A percentile compares a stretch with the other conserved stretches of the same genome.
phyloP scores from a whole-genome alignment of 2,797 vertebrate species.

The Octomys mimax region DNA sequence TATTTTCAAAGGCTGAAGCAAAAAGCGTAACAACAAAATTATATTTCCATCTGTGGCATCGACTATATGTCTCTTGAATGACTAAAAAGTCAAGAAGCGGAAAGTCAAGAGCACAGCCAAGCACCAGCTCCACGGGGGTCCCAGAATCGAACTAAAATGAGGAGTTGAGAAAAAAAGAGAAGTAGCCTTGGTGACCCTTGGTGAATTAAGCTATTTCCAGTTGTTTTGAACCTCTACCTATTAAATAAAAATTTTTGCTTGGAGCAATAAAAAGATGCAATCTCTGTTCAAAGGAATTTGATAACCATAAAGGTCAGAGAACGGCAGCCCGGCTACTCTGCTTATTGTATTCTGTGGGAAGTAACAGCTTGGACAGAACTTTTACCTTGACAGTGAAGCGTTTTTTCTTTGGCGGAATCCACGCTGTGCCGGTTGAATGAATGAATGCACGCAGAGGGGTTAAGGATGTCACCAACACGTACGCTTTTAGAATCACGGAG shows the following conservation, averaged over 20 bases:
- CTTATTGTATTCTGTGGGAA: constrained; percentile 63
- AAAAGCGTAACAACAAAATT: constrained; percentile 18
- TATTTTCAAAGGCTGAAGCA: neutral
- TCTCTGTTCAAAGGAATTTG: constrained; percentile 55
- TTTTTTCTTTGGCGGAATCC: constrained; percentile 88
- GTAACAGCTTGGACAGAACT: neutral
- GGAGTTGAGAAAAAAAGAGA: constrained; percentile 48
- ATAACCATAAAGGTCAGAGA: constrained; percentile 63
- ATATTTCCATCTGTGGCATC: constrained; percentile 57
- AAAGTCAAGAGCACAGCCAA: constrained; percentile 63
- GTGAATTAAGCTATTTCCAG: constrained; percentile 48
- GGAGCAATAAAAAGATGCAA: constrained; percentile 54
- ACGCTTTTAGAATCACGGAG: constrained; percentile 93
- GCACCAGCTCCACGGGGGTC: constrained; percentile 7
- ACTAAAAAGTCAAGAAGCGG: neutral
- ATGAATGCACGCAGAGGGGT: constrained; percentile 94
- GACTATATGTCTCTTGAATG: constrained; percentile 20
- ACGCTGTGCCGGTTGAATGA: constrained; percentile 92
- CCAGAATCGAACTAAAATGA: constrained; percentile 61
- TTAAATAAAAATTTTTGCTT: constrained; percentile 64
- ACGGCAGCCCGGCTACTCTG: neutral
- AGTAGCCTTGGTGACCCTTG: neutral
- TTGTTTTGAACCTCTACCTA: constrained; percentile 55
- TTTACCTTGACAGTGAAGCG: constrained; percentile 92
- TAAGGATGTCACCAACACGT: constrained; percentile 94